phyloP scores from a whole-genome alignment of 1,140 invertebrate species.

The Drosophila nikananu region DNA sequence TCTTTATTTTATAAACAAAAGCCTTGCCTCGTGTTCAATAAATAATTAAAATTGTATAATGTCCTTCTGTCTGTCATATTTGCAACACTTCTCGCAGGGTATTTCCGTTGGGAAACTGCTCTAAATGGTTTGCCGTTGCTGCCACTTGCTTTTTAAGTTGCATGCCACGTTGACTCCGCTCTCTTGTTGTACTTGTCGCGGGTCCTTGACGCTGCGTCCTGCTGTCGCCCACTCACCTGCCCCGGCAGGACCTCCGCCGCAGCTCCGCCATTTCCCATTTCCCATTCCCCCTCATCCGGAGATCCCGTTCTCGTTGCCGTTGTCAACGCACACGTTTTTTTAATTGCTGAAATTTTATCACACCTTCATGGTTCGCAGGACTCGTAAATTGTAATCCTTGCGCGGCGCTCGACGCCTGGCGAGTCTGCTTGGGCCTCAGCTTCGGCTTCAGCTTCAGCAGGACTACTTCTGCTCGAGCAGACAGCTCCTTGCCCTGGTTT shows the following conservation, averaged over 20 bases:
- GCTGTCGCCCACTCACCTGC: slow-evolving; percentile 9
- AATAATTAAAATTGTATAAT: background rate
- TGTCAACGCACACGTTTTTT: slow-evolving; percentile 84
- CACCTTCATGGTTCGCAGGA: slow-evolving; percentile 83
- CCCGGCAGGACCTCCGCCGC: slow-evolving; percentile 3
- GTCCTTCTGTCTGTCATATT: background rate
- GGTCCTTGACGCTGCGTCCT: slow-evolving; percentile 37
- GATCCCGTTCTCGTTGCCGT: slow-evolving; percentile 55
- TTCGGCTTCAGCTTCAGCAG: slow-evolving; percentile 27
- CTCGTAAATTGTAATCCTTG: slow-evolving; percentile 84
- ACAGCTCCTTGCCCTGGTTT: slow-evolving; percentile 48
- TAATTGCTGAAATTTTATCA: slow-evolving; percentile 84
- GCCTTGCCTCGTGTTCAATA: background rate
- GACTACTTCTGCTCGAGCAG: slow-evolving; percentile 42
- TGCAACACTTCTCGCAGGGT: slow-evolving; percentile 27
- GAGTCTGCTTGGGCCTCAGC: slow-evolving; percentile 21
- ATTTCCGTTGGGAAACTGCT: slow-evolving; percentile 21
- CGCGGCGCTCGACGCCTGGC: slow-evolving; percentile 34
- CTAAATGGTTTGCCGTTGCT: slow-evolving; percentile 11
- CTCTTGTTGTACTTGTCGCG: slow-evolving; percentile 41
- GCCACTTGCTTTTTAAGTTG: slow-evolving; percentile 64
- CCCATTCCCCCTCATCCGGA: slow-evolving; percentile 13
- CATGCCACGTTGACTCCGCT: slow-evolving; percentile 61
- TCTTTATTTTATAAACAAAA: background rate
- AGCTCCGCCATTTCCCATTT: background rate